Evolutionary conservation across 2,113 vertebrate genomes (phyloP).

Genomic region (Myxocyprinus asiaticus): DNA sequence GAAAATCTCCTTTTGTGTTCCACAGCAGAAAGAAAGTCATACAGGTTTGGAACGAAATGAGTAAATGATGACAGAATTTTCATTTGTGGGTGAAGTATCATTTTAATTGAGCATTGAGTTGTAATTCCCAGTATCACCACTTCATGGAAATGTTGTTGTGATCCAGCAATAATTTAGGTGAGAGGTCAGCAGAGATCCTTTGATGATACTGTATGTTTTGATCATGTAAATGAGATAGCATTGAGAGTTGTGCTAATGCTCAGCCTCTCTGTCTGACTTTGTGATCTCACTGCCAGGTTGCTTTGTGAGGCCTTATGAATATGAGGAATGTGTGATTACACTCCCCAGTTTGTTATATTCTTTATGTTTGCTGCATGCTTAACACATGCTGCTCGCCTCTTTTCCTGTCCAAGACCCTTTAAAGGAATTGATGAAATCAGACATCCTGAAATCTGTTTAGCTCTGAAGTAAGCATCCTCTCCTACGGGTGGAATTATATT

Average conservation of each 20-base stretch:
- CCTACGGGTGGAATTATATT: constrained; percentile 39
- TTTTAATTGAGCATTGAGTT: neutral
- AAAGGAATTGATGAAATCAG: constrained; percentile 57
- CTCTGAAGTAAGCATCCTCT: constrained; percentile 48
- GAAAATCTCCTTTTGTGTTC: too few species aligned
- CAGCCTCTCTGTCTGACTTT: neutral
- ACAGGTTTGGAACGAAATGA: too few species aligned
- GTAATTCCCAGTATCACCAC: constrained; percentile 48
- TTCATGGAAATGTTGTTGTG: constrained; percentile 20
- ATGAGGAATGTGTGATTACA: constrained; percentile 1
- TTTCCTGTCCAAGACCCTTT: constrained; percentile 44
- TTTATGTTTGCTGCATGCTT: constrained; percentile 3
- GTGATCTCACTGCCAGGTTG: neutral
- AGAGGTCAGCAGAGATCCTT: constrained; percentile 39
- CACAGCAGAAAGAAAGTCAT: too few species aligned
- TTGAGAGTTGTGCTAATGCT: constrained; percentile 1
- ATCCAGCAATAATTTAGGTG: constrained; percentile 20
- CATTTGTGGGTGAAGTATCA: neutral
- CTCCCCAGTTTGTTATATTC: neutral
- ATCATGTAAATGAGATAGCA: constrained; percentile 21
- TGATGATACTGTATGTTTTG: constrained; percentile 22
- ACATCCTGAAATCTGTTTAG: constrained; percentile 51
- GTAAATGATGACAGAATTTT: too few species aligned
- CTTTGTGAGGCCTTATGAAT: neutral
- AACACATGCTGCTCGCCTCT: constrained; percentile 42